phyloP scores from a whole-genome alignment of 1,140 invertebrate genomes.

The Apis cerana region DNA sequence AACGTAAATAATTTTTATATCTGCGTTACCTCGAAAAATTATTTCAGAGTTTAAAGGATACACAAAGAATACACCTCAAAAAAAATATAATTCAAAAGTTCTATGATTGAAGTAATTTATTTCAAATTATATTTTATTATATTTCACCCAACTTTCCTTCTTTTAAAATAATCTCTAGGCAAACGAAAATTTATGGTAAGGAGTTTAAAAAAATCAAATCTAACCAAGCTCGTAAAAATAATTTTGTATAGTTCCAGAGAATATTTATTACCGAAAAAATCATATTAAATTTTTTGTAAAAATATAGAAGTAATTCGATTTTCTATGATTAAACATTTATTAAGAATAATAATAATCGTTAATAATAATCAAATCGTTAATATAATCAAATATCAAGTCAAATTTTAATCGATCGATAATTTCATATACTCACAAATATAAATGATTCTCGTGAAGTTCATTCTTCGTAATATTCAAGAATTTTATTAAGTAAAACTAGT shows the following conservation, averaged over 20 bases:
- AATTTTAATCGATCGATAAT: neutral
- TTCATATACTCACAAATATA: neutral
- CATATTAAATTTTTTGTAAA: too few species aligned
- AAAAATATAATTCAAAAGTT: conserved; percentile 31
- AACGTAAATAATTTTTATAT: neutral
- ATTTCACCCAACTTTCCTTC: conserved; percentile 25
- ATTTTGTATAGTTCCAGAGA: neutral
- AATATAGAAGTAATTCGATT: too few species aligned
- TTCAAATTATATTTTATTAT: conserved; percentile 47
- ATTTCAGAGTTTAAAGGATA: conserved; percentile 22
- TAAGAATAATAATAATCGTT: too few species aligned
- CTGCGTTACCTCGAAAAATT: neutral
- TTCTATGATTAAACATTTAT: too few species aligned
- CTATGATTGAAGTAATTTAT: conserved; percentile 43
- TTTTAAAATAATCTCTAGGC: conserved; percentile 31
- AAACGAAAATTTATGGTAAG: conserved; percentile 5
- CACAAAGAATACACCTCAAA: neutral
- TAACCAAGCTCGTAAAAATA: neutral
- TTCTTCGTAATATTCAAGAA: neutral
- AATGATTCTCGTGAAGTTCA: neutral
- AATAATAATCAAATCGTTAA: too few species aligned
- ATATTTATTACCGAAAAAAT: too few species aligned
- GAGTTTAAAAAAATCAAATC: neutral
- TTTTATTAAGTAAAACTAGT: neutral
- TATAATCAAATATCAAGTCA: neutral